phyloP scores from a whole-genome alignment of 2,888 invertebrate genomes.

The Eupithecia pulchellata region DNA sequence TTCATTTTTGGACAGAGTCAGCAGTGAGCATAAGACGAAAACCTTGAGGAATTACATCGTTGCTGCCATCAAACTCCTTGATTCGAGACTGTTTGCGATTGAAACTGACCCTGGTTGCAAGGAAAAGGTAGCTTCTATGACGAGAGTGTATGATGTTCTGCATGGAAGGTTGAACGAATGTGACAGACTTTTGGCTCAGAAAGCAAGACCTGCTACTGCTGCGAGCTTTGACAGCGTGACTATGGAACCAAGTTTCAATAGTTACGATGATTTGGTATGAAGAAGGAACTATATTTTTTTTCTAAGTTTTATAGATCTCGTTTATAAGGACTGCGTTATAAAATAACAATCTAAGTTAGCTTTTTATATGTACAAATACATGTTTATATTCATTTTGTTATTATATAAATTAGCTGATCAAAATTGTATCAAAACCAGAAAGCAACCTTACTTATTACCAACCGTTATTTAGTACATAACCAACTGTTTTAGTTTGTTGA shows the following conservation, averaged over 20 bases:
- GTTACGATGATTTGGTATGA: conserved; percentile 72
- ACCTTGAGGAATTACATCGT: conserved; percentile 81
- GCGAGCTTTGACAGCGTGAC: conserved; percentile 68
- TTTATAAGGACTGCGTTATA: conserved; percentile 26
- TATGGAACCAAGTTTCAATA: conserved; percentile 73
- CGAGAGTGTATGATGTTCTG: conserved; percentile 77
- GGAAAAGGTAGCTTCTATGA: conserved; percentile 82
- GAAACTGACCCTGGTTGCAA: conserved; percentile 81
- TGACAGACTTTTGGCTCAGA: conserved; percentile 73
- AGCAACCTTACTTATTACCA: not conserved
- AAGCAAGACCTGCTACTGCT: conserved; percentile 59
- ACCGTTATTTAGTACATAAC: not conserved
- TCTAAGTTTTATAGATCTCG: conserved; percentile 25
- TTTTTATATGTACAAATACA: not conserved
- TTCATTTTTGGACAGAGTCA: conserved; percentile 77
- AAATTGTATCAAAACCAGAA: not conserved
- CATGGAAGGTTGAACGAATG: conserved; percentile 78
- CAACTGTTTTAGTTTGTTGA: not conserved
- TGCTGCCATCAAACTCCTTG: conserved; percentile 79
- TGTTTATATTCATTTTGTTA: not conserved
- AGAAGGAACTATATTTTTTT: not conserved
- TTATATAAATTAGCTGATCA: not conserved
- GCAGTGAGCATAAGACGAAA: conserved; percentile 79
- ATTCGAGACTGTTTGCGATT: conserved; percentile 80
- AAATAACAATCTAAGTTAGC: conserved; percentile 25